Conservation (phyloP, 2,888 invertebrate species). For the Adelphocoris suturalis region DNA sequence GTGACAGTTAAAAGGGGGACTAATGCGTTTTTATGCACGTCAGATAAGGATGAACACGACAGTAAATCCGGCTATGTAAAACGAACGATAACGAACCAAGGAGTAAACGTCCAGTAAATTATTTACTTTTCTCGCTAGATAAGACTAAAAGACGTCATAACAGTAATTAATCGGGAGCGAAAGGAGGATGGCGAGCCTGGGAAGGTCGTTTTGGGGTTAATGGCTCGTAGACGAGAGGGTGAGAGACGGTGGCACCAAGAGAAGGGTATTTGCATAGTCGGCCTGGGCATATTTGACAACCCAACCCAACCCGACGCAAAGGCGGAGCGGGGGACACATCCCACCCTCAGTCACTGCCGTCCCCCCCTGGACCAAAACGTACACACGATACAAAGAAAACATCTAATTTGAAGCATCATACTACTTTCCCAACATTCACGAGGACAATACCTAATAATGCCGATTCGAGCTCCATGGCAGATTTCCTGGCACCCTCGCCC, state of each 20-base stretch:
- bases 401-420: too few species aligned
- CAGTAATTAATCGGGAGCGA: background rate
- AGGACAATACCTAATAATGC: too few species aligned
- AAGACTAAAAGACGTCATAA: background rate
- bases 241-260: background rate
- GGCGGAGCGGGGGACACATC: too few species aligned
- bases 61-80: slow-evolving; percentile 18
- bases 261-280: too few species aligned
- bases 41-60: background rate
- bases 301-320: too few species aligned
- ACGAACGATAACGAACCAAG: background rate
- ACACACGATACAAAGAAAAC: too few species aligned
- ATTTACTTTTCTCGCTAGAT: slow-evolving; percentile 13
- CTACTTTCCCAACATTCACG: too few species aligned
- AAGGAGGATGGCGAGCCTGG: background rate
- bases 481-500: too few species aligned
- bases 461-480: too few species aligned
- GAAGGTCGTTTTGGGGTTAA: background rate
- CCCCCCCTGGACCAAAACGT: too few species aligned
- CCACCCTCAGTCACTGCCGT: too few species aligned
- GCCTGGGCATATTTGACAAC: too few species aligned
- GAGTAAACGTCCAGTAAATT: background rate
- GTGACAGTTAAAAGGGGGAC: background rate
- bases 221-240: background rate
- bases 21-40: background rate